A percentile compares a stretch with the other conserved stretches of the same genome.
Evolutionary conservation across 2,113 vertebrate genomes (phyloP).

Genomic region (Ictalurus furcatus): DNA sequence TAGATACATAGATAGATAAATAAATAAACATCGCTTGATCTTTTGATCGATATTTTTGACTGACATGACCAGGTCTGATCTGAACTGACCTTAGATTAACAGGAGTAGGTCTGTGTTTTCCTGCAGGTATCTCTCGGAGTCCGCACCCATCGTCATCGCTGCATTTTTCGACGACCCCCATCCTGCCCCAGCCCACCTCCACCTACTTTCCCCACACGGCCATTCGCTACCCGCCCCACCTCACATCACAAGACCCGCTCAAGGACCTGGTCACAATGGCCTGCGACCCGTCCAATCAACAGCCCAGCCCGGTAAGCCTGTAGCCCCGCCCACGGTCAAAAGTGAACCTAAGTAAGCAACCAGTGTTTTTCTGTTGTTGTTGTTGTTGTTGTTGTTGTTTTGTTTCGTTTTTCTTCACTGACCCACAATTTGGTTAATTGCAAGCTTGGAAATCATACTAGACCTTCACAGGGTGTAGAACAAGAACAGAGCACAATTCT

Average conservation of each 20-base stretch:
- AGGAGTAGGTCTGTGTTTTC: constrained; percentile 22
- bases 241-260: constrained; percentile 91
- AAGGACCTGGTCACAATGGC: constrained; percentile 96
- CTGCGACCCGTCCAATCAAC: constrained; percentile 91
- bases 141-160: constrained; percentile 90
- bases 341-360: background rate
- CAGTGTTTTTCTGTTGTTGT: no score
- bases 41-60: no score
- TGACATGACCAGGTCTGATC: background rate
- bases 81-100: constrained; percentile 28
- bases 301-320: constrained; percentile 86
- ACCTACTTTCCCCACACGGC: constrained; percentile 93
- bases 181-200: constrained; percentile 82
- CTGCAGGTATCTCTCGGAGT: constrained; percentile 85
- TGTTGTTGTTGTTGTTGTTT: background rate
- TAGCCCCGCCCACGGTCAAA: background rate
- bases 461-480: background rate
- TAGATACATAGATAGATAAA: no score
- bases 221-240: constrained; percentile 94
- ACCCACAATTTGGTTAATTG: background rate
- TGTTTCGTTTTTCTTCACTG: background rate
- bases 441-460: background rate
- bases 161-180: constrained; percentile 89
- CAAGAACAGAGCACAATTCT: constrained; percentile 23
- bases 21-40: no score